Base-by-base conservation (phyloP, 2,797 vertebrate species). In the Hyperoplus lanceolatus region DNA sequence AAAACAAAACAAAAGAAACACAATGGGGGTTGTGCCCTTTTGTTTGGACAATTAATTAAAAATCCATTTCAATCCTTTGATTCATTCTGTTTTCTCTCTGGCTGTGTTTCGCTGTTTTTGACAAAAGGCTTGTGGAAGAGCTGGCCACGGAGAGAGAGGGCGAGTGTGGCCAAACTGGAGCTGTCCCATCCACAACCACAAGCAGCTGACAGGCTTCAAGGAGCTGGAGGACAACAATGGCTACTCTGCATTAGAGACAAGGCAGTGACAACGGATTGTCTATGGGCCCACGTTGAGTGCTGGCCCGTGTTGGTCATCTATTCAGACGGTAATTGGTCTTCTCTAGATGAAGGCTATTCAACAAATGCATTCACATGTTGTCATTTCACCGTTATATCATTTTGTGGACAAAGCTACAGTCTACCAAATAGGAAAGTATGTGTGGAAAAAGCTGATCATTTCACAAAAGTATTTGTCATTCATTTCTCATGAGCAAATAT, bases 1-100 rank as follows among this genome's bases (percentile, higher is more conserved):
- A 82, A 66, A 80, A 63, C 65, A 71, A n/a, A 90, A 80, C 87
- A 29, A 29, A 66, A 80, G 61, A 18, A 6, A 18, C 87, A 89
- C 83, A 90, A 86, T 85, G 86, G 89, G 87, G 84, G 80, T 82
- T 88, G 84, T 79, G 72, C 82, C 89, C 91, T 92, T 29, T 93
- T 93, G 86, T 89, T 63, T 87, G 86, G 79, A 82, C 79, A 83
- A 91, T 90, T 94, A 94, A 94, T 94, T 93, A 92, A 91, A 29
- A 94, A 93, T 79, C 80, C 80, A 88, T 94, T 92, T 86, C 83
- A 89, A 87, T 85, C 75, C 70, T 83, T 56, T 29, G 29, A 29
- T 29, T 29, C 29, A 29, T 29, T 46, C 81, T 81, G 87, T 69
- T 77, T 64, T 87, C 85, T 77, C 78, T 86, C 71, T 69, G 70